phyloP scores from a whole-genome alignment of 2,113 vertebrate genomes.

The Oncorhynchus kisutch region DNA sequence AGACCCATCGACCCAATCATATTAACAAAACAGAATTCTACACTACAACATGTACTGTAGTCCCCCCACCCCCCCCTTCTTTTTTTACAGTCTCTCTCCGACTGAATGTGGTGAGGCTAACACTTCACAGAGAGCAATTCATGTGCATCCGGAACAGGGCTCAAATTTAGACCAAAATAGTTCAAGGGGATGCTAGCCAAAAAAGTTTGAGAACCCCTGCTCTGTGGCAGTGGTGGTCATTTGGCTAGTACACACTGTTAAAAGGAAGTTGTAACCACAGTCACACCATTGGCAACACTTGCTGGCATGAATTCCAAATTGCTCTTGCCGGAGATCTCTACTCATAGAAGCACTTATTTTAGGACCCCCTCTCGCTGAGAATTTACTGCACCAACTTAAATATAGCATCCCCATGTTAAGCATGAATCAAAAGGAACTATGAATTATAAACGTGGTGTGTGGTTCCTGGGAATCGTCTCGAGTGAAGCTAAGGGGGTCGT shows the following conservation, averaged over 20 bases:
- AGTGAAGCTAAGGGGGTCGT: not conserved
- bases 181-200: no score
- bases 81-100: not conserved
- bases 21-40: no score
- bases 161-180: no score
- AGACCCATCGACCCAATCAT: no score
- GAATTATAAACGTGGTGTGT: slow-evolving; percentile 1
- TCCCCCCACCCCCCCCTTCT: no score
- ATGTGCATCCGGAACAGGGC: not conserved
- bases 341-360: not conserved
- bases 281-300: slow-evolving; percentile 3
- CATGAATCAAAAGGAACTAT: not conserved
- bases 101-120: not conserved
- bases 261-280: slow-evolving; percentile 6
- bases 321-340: not conserved
- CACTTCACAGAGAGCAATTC: not conserved
- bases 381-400: not conserved
- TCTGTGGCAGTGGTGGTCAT: not conserved
- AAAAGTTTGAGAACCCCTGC: no score
- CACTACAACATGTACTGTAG: no score
- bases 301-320: not conserved
- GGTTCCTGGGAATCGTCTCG: not conserved
- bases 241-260: not conserved
- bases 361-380: not conserved
- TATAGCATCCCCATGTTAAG: not conserved